Base-by-base conservation (phyloP, 1,140 invertebrate species). In the Apis florea region DNA sequence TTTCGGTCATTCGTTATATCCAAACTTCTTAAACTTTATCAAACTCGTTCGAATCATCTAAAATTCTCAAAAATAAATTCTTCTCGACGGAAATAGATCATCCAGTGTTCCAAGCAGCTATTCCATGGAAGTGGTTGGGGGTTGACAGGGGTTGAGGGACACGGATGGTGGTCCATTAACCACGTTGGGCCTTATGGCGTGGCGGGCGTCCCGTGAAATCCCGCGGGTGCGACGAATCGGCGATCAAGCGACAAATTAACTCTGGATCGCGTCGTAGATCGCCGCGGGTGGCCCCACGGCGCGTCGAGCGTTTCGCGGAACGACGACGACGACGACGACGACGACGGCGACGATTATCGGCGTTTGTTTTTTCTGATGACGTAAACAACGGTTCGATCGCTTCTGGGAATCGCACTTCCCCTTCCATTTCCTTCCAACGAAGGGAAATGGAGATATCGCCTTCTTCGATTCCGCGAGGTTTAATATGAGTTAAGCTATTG, bases 211-310 rank as follows among this genome's bases (percentile, higher is more conserved):
- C 85, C 58, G 66, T 80, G 77, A 86, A 85, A 83, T 85, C 88
- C 88, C 85, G 76, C 70, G 84, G 86, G 87, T 81, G 68, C 83
- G 77, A 75, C 85, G 89, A 88, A 83, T 88, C 84, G 83, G 71
- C 85, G 85, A 80, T 83, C 88, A 89, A 88, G 84, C 88, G 89
- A 90, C 87, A 90, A 90, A 90, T 90, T 90, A 89, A 89, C 89
- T 82, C 54, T 53, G 61, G 51, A 61, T 79, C 80, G 80, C 76
- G 54, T 85, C 74, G 80, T 83, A 83, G 64, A 61, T 77, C 74
- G 82, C 58, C 82, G 79, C 85, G 82, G 83, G 47, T 79, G 86
- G 54, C 72, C 59, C 53, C 59, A 10, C 21, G 26, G 17, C 75
- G 73, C 74, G 70, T 79, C 72, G 73, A 73, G 66, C 47, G 79